Conservation (phyloP, 2,888 invertebrate genomes). For the Luffia ferchaultella region DNA sequence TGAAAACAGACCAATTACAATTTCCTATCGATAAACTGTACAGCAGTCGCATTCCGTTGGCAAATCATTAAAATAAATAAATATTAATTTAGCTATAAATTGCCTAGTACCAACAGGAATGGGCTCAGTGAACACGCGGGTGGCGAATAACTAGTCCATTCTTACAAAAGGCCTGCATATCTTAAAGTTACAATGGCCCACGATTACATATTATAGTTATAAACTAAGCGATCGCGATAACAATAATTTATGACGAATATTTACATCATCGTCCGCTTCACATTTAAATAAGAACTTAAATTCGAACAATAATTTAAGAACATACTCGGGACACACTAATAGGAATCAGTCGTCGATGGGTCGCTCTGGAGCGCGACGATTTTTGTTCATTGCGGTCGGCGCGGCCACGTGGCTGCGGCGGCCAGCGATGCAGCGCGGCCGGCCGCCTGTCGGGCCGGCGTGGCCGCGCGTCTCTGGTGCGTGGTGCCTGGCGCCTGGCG, state of each 20-base stretch:
- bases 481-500: constrained; percentile 27
- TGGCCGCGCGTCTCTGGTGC: constrained; percentile 25
- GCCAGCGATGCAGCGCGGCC: constrained; percentile 10
- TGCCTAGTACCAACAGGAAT: constrained; percentile 62
- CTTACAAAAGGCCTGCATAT: constrained; percentile 41
- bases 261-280: constrained; percentile 52
- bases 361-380: constrained; percentile 13
- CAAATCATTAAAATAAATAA: constrained; percentile 57
- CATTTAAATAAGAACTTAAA: constrained; percentile 56
- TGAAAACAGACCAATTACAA: constrained; percentile 35
- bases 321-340: constrained; percentile 53
- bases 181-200: constrained; percentile 35
- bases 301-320: constrained; percentile 55
- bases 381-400: not conserved
- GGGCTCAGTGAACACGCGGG: constrained; percentile 64
- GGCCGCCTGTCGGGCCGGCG: constrained; percentile 23
- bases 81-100: constrained; percentile 61
- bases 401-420: constrained; percentile 15
- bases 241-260: constrained; percentile 58
- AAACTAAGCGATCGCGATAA: constrained; percentile 52
- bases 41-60: constrained; percentile 64
- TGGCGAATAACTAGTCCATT: constrained; percentile 60
- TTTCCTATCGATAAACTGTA: constrained; percentile 55
- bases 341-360: constrained; percentile 59
- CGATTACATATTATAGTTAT: constrained; percentile 35